Percentiles rank a stretch among this genome's conserved stretches.
Conservation (phyloP, 2,797 vertebrate species). For the Mormyrus proboscirostris region DNA sequence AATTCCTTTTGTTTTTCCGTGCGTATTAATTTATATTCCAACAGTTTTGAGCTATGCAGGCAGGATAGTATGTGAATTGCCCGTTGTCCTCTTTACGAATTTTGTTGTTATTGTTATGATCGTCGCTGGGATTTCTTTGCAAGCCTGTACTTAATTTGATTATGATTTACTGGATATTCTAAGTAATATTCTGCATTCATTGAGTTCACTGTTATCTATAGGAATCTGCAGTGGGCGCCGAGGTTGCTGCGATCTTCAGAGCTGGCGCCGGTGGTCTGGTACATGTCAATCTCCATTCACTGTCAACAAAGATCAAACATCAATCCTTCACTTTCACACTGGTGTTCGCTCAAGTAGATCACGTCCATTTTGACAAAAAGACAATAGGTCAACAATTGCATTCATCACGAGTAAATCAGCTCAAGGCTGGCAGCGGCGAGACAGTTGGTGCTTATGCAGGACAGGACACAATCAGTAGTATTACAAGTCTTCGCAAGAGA, state of each 20-base stretch:
- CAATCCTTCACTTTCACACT: constrained; percentile 47
- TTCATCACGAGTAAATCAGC: constrained; percentile 21
- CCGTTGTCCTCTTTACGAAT: background rate
- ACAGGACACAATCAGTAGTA: background rate
- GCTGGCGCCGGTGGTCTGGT: constrained; percentile 27
- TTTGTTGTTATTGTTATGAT: background rate
- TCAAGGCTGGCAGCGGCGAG: constrained; percentile 25
- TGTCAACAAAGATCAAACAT: constrained; percentile 51
- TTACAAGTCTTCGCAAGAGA: background rate
- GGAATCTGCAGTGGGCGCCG: background rate
- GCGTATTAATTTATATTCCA: background rate
- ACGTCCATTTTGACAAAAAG: constrained; percentile 27
- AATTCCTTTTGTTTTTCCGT: background rate
- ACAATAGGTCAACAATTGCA: constrained; percentile 23
- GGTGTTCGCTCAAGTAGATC: constrained; percentile 28
- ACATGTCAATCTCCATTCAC: constrained; percentile 40
- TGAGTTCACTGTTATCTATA: background rate
- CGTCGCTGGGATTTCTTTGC: background rate
- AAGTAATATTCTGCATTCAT: background rate
- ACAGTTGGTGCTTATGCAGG: constrained; percentile 31
- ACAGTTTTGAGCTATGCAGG: background rate
- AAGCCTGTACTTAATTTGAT: background rate
- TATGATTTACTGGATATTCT: background rate
- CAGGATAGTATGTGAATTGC: background rate
- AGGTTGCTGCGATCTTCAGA: background rate